Percentiles rank a stretch among this genome's conserved stretches.
phyloP scores from a whole-genome alignment of 2,888 invertebrate genomes.

The Allophyes oxyacanthae region DNA sequence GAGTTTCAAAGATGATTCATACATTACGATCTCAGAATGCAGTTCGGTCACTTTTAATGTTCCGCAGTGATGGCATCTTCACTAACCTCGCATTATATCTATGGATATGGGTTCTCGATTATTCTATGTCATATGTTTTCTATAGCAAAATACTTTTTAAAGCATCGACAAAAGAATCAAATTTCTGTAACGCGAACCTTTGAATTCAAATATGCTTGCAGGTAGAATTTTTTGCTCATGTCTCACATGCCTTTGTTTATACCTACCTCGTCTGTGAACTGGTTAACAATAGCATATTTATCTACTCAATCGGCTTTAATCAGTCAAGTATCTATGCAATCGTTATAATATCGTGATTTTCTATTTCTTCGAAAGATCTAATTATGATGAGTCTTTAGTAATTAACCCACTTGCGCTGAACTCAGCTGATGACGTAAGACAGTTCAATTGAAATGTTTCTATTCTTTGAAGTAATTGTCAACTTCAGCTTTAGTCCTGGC shows the following conservation, averaged over 20 bases:
- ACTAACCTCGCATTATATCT: constrained; percentile 63
- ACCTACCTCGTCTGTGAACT: constrained; percentile 64
- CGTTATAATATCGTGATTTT: constrained; percentile 43
- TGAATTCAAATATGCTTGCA: constrained; percentile 63
- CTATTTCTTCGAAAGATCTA: constrained; percentile 42
- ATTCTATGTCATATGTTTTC: constrained; percentile 48
- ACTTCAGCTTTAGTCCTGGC: constrained; percentile 58
- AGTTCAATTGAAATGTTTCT: constrained; percentile 57
- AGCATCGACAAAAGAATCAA: constrained; percentile 54
- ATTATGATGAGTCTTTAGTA: constrained; percentile 46
- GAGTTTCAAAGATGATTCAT: constrained; percentile 80
- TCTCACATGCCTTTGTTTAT: constrained; percentile 71
- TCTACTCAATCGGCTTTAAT: constrained; percentile 55
- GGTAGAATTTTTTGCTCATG: constrained; percentile 74
- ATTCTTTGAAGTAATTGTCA: constrained; percentile 71
- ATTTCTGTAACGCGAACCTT: constrained; percentile 54
- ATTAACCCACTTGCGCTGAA: constrained; percentile 43
- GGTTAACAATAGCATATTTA: constrained; percentile 61
- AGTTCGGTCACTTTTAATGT: constrained; percentile 77
- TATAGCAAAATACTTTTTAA: constrained; percentile 62
- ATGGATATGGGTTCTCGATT: constrained; percentile 51
- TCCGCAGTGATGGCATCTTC: constrained; percentile 68
- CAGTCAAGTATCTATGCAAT: constrained; percentile 51
- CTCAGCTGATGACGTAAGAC: constrained; percentile 54
- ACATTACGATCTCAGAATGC: constrained; percentile 77